A percentile compares a stretch with the other conserved stretches of the same genome.
Evolutionary conservation across 2,113 vertebrate genomes (phyloP).

Genomic region (Pionites leucogaster): DNA sequence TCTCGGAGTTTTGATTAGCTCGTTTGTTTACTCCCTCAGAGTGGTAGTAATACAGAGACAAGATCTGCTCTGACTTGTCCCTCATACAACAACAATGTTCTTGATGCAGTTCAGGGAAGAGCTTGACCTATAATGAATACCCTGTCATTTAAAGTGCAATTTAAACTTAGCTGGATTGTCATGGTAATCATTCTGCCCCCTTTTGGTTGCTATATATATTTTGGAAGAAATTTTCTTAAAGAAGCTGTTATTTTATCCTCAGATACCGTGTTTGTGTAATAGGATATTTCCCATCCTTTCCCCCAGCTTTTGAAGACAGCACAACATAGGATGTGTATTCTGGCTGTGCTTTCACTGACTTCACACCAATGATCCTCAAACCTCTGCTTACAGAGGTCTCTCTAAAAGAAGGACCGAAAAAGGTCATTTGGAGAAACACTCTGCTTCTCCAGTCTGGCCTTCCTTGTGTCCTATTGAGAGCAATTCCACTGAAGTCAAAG

Average conservation of each 20-base stretch:
- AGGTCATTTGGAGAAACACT: background rate
- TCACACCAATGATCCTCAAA: background rate
- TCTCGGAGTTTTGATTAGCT: background rate
- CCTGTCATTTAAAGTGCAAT: background rate
- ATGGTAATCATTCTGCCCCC: background rate
- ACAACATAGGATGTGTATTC: background rate
- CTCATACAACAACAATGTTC: background rate
- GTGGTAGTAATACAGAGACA: background rate
- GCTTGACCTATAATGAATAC: background rate
- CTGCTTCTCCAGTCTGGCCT: background rate
- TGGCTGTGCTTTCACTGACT: background rate
- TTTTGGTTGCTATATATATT: background rate
- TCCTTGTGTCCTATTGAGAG: background rate
- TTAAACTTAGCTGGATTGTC: background rate
- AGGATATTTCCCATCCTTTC: background rate
- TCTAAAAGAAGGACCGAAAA: background rate
- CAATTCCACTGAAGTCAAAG: background rate
- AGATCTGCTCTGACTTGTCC: background rate
- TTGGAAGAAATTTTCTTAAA: background rate
- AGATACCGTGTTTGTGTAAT: background rate
- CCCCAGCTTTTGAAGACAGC: background rate
- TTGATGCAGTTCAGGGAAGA: background rate
- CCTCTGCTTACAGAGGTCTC: background rate
- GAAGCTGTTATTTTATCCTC: background rate
- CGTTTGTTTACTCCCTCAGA: background rate